Conservation (phyloP, 2,113 vertebrate species). For the Paracanthobrama guichenoti region DNA sequence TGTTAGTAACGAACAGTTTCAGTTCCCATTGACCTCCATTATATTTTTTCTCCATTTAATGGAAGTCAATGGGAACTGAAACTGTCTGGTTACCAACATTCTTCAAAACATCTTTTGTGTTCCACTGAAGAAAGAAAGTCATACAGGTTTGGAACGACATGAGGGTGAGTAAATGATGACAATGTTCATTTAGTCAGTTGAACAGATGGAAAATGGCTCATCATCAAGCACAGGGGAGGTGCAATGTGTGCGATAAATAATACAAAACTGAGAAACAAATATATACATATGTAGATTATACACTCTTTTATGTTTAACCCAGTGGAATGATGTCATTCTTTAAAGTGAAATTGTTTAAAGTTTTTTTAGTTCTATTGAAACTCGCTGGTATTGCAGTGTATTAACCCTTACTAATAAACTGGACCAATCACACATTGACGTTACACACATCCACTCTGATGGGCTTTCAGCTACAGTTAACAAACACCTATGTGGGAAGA, state of each 20-base stretch:
- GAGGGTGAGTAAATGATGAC: not conserved
- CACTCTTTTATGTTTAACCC: not conserved
- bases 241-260: not conserved
- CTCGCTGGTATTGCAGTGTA: not conserved
- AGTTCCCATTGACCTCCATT: no score
- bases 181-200: not conserved
- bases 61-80: no score
- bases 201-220: not conserved
- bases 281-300: not conserved
- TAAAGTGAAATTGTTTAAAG: not conserved
- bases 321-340: not conserved
- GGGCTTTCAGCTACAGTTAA: not conserved
- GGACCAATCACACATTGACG: not conserved
- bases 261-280: not conserved
- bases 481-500: not conserved
- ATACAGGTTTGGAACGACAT: not conserved
- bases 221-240: not conserved
- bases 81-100: not conserved
- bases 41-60: no score
- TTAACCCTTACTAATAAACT: not conserved
- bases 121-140: not conserved
- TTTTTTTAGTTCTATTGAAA: not conserved
- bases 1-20: no score
- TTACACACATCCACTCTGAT: not conserved
- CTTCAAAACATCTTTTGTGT: not conserved